phyloP scores from a whole-genome alignment of 2,888 invertebrate genomes.

The Arctia plantaginis region DNA sequence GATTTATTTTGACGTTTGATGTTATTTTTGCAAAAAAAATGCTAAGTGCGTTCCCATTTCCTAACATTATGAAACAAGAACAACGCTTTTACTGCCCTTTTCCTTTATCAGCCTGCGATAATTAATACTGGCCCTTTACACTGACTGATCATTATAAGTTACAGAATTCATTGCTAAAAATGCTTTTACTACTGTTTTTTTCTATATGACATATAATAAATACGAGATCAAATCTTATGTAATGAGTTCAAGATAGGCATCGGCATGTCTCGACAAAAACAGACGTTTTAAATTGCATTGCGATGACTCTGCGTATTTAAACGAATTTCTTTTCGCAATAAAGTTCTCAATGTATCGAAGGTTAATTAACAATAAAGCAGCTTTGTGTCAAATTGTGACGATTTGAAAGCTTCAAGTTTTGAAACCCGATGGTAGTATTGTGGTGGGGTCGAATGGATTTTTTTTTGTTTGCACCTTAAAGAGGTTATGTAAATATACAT shows the following conservation, averaged over 20 bases:
- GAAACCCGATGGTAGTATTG: neutral
- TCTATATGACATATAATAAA: slow-evolving; percentile 33
- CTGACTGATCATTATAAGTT: slow-evolving; percentile 24
- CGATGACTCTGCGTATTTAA: slow-evolving; percentile 69
- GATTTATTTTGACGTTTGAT: neutral
- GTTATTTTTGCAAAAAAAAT: slow-evolving; percentile 14
- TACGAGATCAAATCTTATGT: slow-evolving; percentile 62
- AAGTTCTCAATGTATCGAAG: slow-evolving; percentile 62
- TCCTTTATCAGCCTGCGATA: slow-evolving; percentile 27
- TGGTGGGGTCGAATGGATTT: neutral
- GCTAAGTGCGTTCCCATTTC: slow-evolving; percentile 29
- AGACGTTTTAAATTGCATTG: slow-evolving; percentile 76
- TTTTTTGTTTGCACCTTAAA: neutral
- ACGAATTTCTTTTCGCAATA: slow-evolving; percentile 72
- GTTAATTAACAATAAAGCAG: slow-evolving; percentile 58
- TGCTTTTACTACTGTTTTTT: slow-evolving; percentile 35
- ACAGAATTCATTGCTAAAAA: slow-evolving; percentile 27
- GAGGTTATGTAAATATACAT: neutral
- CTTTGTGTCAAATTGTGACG: slow-evolving; percentile 10
- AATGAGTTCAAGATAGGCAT: slow-evolving; percentile 71
- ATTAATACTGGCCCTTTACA: slow-evolving; percentile 29
- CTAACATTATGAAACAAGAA: slow-evolving; percentile 28
- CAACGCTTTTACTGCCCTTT: slow-evolving; percentile 30
- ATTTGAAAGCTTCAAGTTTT: slow-evolving; percentile 6
- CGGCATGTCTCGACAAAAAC: slow-evolving; percentile 61